A percentile compares a stretch with the other conserved stretches of the same genome.
Evolutionary conservation across 2,113 vertebrate species (phyloP).

Genomic region (Tringa solitaria): DNA sequence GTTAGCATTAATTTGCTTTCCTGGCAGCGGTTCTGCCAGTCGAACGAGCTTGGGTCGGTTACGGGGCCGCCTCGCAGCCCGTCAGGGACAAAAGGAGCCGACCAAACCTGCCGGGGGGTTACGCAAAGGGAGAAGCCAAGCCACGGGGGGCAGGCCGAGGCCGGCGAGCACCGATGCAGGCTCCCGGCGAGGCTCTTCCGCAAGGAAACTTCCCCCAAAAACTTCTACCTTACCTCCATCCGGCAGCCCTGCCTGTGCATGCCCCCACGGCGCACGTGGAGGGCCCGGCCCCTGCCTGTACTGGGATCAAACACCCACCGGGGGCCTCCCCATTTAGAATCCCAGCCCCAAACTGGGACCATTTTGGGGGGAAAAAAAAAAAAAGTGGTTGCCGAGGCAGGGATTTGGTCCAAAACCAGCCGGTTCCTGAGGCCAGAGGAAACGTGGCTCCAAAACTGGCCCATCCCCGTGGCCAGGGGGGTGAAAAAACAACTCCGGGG

Average conservation of each 20-base stretch:
- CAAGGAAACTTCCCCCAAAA: background rate
- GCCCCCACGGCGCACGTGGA: background rate
- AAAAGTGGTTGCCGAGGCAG: fast-evolving
- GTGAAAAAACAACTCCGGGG: background rate
- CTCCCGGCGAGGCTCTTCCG: background rate
- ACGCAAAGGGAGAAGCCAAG: background rate
- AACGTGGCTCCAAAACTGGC: background rate
- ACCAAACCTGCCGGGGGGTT: background rate
- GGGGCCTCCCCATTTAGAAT: background rate
- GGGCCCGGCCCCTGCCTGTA: background rate
- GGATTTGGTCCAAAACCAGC: background rate
- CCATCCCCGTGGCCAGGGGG: background rate
- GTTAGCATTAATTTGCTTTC: background rate
- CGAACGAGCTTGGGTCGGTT: background rate
- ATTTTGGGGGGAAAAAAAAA: fast-evolving
- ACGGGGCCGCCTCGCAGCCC: fast-evolving
- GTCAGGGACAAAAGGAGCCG: background rate
- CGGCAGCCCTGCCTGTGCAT: background rate
- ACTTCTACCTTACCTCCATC: background rate
- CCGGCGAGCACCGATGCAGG: background rate
- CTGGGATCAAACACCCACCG: background rate
- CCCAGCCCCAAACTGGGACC: background rate
- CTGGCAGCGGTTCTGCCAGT: background rate
- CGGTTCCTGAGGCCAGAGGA: background rate
- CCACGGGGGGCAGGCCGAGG: background rate